Conservation (phyloP, 2,888 invertebrate species). For the Oligia strigilis region DNA sequence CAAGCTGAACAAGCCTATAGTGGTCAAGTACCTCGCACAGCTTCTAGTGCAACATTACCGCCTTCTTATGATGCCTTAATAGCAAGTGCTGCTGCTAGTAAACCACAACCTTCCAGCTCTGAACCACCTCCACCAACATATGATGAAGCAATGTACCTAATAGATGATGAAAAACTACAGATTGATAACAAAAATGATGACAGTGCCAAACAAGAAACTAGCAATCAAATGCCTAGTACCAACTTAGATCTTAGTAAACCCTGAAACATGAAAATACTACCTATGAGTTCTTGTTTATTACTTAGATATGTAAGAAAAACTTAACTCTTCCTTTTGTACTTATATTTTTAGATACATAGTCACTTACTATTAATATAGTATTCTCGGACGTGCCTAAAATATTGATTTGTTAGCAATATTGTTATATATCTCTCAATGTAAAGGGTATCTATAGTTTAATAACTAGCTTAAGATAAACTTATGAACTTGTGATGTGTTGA, state of each 20-base stretch:
- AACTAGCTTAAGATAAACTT: constrained; percentile 66
- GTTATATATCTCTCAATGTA: constrained; percentile 72
- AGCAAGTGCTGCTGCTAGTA: constrained; percentile 80
- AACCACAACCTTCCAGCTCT: constrained; percentile 87
- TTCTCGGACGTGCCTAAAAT: constrained; percentile 88
- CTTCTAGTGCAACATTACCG: constrained; percentile 91
- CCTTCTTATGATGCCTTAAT: constrained; percentile 92
- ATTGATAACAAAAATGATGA: constrained; percentile 78
- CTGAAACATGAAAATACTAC: constrained; percentile 71
- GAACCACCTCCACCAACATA: constrained; percentile 92
- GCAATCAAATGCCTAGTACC: constrained; percentile 76
- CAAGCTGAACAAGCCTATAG: constrained; percentile 90
- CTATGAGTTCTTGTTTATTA: constrained; percentile 71
- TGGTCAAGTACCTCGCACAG: constrained; percentile 89
- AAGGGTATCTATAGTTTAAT: constrained; percentile 69
- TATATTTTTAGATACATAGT: constrained; percentile 82
- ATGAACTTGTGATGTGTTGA: constrained; percentile 63
- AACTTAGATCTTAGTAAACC: constrained; percentile 83
- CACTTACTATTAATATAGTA: constrained; percentile 79
- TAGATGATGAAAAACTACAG: constrained; percentile 85
- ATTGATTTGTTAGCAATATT: constrained; percentile 83
- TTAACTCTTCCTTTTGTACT: constrained; percentile 88
- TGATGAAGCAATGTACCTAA: constrained; percentile 91
- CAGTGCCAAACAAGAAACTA: constrained; percentile 84
- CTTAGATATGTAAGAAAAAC: constrained; percentile 81